Conservation (phyloP, 2,113 vertebrate species). For the Actenoides lindsayi region DNA sequence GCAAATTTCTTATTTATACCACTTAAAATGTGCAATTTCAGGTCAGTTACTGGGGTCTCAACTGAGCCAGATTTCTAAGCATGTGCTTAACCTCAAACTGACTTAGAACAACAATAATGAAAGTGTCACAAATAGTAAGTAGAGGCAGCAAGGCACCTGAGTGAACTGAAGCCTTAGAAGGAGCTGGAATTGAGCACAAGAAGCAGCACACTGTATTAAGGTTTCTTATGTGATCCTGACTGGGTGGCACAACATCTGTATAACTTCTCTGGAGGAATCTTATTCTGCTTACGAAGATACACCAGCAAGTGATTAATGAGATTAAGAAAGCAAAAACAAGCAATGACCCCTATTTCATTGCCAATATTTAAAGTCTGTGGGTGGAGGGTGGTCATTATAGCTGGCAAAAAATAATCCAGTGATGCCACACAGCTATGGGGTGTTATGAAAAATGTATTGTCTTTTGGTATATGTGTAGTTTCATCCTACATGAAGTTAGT, state of each 20-base stretch:
- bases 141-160: not conserved
- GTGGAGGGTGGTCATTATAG: fast-evolving
- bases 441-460: not conserved
- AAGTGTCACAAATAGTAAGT: not conserved
- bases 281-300: not conserved
- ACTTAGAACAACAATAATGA: not conserved
- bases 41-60: not conserved
- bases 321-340: not conserved
- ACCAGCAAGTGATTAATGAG: not conserved
- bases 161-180: not conserved
- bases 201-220: not conserved
- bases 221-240: not conserved
- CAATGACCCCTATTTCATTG: not conserved
- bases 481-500: not conserved
- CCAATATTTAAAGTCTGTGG: not conserved
- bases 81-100: slow-evolving; percentile 5
- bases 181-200: not conserved
- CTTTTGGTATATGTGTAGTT: not conserved
- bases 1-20: slow-evolving; percentile 10
- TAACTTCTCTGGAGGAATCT: not conserved
- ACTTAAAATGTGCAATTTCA: not conserved
- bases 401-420: not conserved
- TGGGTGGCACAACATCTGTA: not conserved
- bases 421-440: not conserved
- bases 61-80: not conserved